Evolutionary conservation across 2,113 vertebrate genomes (phyloP).

Genomic region (Neolamprologus sp.): DNA sequence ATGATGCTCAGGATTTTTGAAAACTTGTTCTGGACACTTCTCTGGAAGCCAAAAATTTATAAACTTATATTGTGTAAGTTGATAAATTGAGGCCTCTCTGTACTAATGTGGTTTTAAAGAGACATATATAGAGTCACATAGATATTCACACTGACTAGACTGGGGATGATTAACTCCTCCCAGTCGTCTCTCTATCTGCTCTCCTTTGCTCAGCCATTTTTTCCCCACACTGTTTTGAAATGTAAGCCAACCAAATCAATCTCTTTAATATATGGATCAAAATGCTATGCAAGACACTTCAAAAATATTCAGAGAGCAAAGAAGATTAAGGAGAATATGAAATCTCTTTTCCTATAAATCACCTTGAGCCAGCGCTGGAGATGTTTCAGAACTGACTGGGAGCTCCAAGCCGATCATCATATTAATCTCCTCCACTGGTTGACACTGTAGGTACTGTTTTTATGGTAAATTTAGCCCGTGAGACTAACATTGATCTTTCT

Average conservation of each 20-base stretch:
- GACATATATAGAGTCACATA: neutral
- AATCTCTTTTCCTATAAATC: slow-evolving; percentile 5
- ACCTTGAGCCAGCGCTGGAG: neutral
- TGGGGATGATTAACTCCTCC: neutral
- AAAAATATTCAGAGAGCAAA: neutral
- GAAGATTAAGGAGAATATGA: slow-evolving; percentile 16
- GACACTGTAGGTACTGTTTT: neutral
- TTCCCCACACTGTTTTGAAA: neutral
- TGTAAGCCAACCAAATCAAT: slow-evolving; percentile 1
- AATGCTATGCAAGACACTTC: neutral
- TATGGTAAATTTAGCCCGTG: neutral
- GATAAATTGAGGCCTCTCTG: neutral
- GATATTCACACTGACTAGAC: neutral
- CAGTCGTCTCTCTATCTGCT: neutral
- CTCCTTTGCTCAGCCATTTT: neutral
- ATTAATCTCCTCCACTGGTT: neutral
- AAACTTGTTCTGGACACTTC: too few relatives aligned
- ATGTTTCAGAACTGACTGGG: neutral
- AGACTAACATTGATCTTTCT: neutral
- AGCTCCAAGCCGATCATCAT: neutral
- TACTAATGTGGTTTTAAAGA: neutral
- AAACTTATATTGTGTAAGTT: neutral
- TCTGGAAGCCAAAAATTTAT: neutral
- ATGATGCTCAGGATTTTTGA: neutral
- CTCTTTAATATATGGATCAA: neutral